These are phyloP conservation scores for Drosophila bunnanda DNA, from an alignment of 2,888 invertebrate genomes.

Conservation along the genomic window DNA sequence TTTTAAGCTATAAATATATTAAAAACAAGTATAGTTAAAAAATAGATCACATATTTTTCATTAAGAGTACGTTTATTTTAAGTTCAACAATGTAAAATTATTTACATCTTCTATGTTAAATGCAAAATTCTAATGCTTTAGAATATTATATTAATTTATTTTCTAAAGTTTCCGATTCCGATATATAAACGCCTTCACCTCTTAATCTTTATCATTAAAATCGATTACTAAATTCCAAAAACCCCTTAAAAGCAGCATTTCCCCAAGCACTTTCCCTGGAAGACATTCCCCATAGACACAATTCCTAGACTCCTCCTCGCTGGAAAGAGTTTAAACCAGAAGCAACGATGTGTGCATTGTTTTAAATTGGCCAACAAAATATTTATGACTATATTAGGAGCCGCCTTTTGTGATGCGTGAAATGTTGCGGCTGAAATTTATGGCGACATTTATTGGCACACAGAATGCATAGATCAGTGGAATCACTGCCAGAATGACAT, in stretches of 20 bases:
- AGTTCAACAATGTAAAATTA: too few species aligned
- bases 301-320: background rate
- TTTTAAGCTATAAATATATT: background rate
- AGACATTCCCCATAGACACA: background rate
- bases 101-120: too few species aligned
- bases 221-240: background rate
- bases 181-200: background rate
- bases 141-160: background rate
- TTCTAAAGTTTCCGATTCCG: background rate
- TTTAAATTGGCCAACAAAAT: slow-evolving; percentile 57
- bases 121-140: too few species aligned
- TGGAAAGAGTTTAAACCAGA: slow-evolving; percentile 28
- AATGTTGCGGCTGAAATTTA: slow-evolving; percentile 73
- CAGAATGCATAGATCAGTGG: slow-evolving; percentile 72
- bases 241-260: background rate
- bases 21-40: background rate
- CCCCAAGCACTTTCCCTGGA: background rate
- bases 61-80: too few species aligned
- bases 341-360: slow-evolving; percentile 58
- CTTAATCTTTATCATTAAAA: background rate
- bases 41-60: background rate
- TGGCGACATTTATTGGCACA: slow-evolving; percentile 82
- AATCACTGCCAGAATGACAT: slow-evolving; percentile 65
- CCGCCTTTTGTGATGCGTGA: slow-evolving; percentile 52
- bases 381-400: slow-evolving; percentile 66